Conservation (phyloP, 2,888 invertebrate genomes). For the Platycheirus albimanus region DNA sequence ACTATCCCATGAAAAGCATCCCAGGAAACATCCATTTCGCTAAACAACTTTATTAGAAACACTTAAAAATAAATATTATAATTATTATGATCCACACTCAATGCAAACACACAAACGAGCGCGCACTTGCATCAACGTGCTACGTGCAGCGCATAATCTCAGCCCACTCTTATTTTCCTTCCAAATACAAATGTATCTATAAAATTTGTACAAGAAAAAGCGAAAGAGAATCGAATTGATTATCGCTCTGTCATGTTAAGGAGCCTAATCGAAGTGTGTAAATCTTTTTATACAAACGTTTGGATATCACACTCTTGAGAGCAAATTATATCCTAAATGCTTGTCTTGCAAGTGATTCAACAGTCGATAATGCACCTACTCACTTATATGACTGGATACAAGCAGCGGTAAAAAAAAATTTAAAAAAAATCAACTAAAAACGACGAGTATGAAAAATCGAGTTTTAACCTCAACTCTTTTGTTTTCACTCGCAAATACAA, state of each 20-base stretch:
- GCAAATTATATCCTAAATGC: constrained; percentile 72
- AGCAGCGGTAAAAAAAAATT: too few relatives aligned
- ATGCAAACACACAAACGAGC: neutral
- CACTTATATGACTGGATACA: neutral
- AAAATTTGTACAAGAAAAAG: neutral
- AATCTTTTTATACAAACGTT: constrained; percentile 48
- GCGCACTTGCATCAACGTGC: constrained; percentile 1
- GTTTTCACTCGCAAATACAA: constrained; percentile 7
- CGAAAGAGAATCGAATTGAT: constrained; percentile 50
- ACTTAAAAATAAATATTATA: constrained; percentile 24
- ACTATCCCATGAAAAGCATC: neutral
- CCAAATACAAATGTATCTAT: constrained; percentile 4
- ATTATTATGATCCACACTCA: constrained; percentile 37
- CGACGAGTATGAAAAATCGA: constrained; percentile 32
- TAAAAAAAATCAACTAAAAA: neutral
- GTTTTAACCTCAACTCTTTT: constrained; percentile 48
- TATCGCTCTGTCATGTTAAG: constrained; percentile 68
- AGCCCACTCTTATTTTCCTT: constrained; percentile 22
- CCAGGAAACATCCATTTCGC: constrained; percentile 42
- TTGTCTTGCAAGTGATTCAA: constrained; percentile 65
- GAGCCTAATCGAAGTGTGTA: constrained; percentile 64
- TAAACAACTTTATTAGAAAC: constrained; percentile 38
- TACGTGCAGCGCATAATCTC: neutral
- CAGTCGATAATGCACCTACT: constrained; percentile 67
- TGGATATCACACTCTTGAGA: constrained; percentile 50